Conservation (phyloP, 2,113 vertebrate genomes). For the Lepisosteus oculatus region DNA sequence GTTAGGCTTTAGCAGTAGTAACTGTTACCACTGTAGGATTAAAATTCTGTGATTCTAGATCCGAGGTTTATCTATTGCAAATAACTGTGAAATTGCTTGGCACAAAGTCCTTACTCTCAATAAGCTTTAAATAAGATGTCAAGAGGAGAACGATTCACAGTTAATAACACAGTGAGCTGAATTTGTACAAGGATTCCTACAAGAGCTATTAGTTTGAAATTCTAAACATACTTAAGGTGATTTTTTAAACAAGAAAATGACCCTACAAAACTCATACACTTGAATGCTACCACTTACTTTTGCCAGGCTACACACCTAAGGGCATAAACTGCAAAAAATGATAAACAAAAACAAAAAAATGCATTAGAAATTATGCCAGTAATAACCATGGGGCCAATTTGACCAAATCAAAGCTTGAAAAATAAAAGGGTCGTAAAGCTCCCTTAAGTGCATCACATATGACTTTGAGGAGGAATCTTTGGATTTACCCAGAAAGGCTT, state of each 20-base stretch:
- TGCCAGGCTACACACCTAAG: too few relatives aligned
- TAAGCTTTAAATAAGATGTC: slow-evolving; percentile 53
- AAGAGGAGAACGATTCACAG: slow-evolving; percentile 29
- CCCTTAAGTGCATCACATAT: too few relatives aligned
- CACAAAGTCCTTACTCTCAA: slow-evolving; percentile 39
- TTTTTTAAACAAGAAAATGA: slow-evolving; percentile 26
- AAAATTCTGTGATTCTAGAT: slow-evolving; percentile 42
- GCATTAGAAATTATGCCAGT: too few relatives aligned
- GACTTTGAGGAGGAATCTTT: too few relatives aligned
- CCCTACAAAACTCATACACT: not conserved
- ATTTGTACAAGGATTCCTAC: slow-evolving; percentile 40
- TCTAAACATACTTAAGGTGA: slow-evolving; percentile 40
- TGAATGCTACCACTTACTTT: too few relatives aligned
- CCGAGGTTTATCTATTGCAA: slow-evolving; percentile 49
- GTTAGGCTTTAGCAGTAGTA: slow-evolving; percentile 31
- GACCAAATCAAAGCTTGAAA: too few relatives aligned
- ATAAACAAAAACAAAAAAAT: too few relatives aligned
- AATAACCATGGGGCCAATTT: too few relatives aligned
- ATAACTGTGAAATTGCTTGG: slow-evolving; percentile 52
- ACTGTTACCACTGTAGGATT: slow-evolving; percentile 45
- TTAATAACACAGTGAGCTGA: slow-evolving; percentile 26
- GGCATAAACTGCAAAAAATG: too few relatives aligned
- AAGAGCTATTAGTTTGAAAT: slow-evolving; percentile 31
- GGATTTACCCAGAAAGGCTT: too few relatives aligned
- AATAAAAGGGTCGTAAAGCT: too few relatives aligned